These are phyloP conservation scores for Pardalotus punctatus DNA, from an alignment of 2,113 vertebrate species.

Conservation along the genomic window DNA sequence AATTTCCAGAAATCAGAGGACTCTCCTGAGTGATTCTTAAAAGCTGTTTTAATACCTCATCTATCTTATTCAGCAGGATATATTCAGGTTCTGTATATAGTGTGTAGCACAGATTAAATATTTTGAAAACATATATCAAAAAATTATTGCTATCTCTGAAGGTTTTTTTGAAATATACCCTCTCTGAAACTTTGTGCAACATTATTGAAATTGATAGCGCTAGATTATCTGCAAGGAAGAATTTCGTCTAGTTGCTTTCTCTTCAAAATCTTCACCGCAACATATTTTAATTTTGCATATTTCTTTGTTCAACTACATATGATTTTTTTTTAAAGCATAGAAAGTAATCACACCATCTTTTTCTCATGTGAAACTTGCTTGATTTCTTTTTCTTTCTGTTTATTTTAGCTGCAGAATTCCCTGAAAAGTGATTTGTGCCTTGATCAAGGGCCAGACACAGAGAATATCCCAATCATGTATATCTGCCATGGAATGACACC, in stretches of 20 bases:
- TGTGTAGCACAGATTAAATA: background rate
- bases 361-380: background rate
- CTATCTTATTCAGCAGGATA: background rate
- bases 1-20: background rate
- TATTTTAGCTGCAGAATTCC: slow-evolving; percentile 90
- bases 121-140: rapidly evolving
- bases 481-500: slow-evolving; percentile 97
- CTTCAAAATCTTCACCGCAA: background rate
- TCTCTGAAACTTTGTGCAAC: background rate
- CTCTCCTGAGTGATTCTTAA: background rate
- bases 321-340: background rate
- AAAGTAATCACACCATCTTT: background rate
- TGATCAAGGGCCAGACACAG: slow-evolving; percentile 95
- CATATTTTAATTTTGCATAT: background rate
- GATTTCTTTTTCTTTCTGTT: slow-evolving; percentile 28
- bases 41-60: background rate
- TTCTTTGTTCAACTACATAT: background rate
- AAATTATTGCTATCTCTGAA: background rate
- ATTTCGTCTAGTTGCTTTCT: background rate
- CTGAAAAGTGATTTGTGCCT: slow-evolving; percentile 94
- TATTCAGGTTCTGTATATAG: background rate
- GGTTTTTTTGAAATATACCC: background rate
- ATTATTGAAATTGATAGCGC: background rate
- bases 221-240: background rate
- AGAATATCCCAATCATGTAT: slow-evolving; percentile 96